phyloP scores from a whole-genome alignment of 1,140 invertebrate genomes.

The Formica selysi region DNA sequence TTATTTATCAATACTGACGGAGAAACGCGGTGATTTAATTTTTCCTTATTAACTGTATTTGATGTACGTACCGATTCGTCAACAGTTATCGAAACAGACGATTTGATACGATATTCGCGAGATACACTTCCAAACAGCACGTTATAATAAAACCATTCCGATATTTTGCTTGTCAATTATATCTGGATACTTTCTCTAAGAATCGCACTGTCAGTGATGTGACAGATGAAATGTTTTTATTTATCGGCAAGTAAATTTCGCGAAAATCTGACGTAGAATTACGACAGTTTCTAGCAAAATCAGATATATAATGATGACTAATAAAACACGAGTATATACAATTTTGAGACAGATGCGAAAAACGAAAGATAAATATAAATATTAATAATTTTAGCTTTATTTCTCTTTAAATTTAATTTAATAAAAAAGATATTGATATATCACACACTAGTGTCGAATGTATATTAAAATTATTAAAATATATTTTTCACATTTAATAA shows the following conservation, averaged over 20 bases:
- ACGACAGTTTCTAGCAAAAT: slow-evolving; percentile 11
- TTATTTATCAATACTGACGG: slow-evolving; percentile 48
- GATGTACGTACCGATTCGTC: slow-evolving; percentile 32
- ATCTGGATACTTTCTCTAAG: slow-evolving; percentile 49
- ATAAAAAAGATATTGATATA: slow-evolving; percentile 14
- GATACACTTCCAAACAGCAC: slow-evolving; percentile 38
- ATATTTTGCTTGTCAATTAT: slow-evolving; percentile 61
- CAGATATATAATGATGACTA: not conserved
- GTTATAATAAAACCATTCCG: slow-evolving; percentile 54
- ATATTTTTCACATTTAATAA: not conserved
- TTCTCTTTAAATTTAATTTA: slow-evolving; percentile 6
- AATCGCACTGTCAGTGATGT: slow-evolving; percentile 33
- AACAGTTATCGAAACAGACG: slow-evolving; percentile 39
- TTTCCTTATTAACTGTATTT: slow-evolving; percentile 33
- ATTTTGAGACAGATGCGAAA: not conserved
- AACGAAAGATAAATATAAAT: not conserved
- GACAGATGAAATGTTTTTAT: slow-evolving; percentile 59
- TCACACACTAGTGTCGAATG: not conserved
- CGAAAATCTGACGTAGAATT: slow-evolving; percentile 38
- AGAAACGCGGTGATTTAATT: slow-evolving; percentile 48
- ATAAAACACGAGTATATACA: not conserved
- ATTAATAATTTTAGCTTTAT: slow-evolving; percentile 13
- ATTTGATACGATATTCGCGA: not conserved
- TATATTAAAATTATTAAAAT: slow-evolving; percentile 14
- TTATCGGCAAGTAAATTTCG: slow-evolving; percentile 55